phyloP scores from a whole-genome alignment of 2,797 vertebrate genomes.

The Carapus acus region DNA sequence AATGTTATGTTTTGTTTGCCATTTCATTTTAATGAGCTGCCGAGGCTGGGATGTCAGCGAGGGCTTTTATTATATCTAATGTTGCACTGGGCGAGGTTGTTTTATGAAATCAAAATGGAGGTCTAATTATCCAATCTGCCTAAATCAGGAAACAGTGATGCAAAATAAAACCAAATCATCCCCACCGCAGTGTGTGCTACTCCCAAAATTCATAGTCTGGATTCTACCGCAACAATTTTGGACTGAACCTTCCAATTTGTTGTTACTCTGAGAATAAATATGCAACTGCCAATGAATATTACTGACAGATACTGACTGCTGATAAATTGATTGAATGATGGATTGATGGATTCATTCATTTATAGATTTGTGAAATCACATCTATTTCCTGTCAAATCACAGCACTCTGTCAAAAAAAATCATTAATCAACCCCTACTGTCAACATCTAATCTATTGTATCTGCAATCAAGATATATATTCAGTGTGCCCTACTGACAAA shows the following conservation, averaged over 20 bases:
- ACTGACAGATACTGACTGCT: no score
- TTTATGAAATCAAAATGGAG: slow-evolving; percentile 41
- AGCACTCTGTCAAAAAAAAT: slow-evolving; percentile 37
- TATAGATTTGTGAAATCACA: no score
- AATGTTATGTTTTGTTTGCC: not conserved
- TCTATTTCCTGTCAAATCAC: no score
- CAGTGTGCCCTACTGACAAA: slow-evolving; percentile 53
- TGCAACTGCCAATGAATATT: no score
- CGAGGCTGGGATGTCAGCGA: slow-evolving; percentile 19
- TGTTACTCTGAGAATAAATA: no score
- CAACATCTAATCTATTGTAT: slow-evolving; percentile 48
- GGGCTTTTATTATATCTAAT: slow-evolving; percentile 34
- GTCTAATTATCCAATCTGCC: slow-evolving; percentile 42
- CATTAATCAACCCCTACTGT: slow-evolving; percentile 48
- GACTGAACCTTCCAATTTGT: not conserved
- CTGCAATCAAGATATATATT: slow-evolving; percentile 49
- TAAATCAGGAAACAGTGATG: slow-evolving; percentile 25
- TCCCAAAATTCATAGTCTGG: slow-evolving; percentile 9
- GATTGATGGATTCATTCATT: no score
- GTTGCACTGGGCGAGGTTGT: slow-evolving; percentile 19
- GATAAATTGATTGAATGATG: no score
- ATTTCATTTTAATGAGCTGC: slow-evolving; percentile 14
- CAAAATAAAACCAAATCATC: slow-evolving; percentile 18
- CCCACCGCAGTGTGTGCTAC: slow-evolving; percentile 4
- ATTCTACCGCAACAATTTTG: slow-evolving; percentile 17